Base-by-base conservation (phyloP, 1,140 invertebrate species). In the Coenobita brevimanus region DNA sequence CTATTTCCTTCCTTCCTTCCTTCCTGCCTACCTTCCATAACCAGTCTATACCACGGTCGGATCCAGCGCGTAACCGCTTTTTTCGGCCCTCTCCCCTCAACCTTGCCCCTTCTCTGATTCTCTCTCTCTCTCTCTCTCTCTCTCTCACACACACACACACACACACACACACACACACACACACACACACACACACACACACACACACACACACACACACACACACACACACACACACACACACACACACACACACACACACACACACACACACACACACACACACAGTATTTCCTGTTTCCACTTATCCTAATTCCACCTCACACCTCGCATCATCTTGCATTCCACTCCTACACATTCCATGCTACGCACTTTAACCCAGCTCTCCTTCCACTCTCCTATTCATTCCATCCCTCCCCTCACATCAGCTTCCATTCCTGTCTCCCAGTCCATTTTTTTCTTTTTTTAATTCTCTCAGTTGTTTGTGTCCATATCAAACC, bases 61-160 rank as follows among this genome's bases (percentile, higher is more conserved):
- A n/a, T n/a, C n/a, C n/a, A n/a, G n/a, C n/a, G n/a, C n/a, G n/a
- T n/a, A n/a, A n/a, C 30, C 2, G 15, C 30, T 30, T 1, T 30
- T 2, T n/a, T 71, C 13, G 17, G 0, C 17, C 17, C 30, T 71
- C 30, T n/a, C 30, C 54, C 17, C 13, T 30, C 67, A 27, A 30
- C 36, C n/a, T 73, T 8, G 2, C 3, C 36, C n/a, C n/a, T n/a
- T n/a, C n/a, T n/a, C n/a, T n/a, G n/a, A n/a, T n/a, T n/a, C n/a
- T n/a, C n/a, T n/a, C n/a, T 73, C 69, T 73, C 69, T 73, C 69
- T 71, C 33, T 73, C 69, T 36, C 33, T 73, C n/a, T 73, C 69
- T 73, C 57, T 62, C 69, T 73, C 13, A 27, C 57, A n/a, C 57
- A n/a, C 57, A n/a, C 57, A n/a, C 57, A n/a, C 57, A n/a, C 57